Evolutionary conservation across 2,797 vertebrate genomes (phyloP).

Genomic region (Argentina silus): DNA sequence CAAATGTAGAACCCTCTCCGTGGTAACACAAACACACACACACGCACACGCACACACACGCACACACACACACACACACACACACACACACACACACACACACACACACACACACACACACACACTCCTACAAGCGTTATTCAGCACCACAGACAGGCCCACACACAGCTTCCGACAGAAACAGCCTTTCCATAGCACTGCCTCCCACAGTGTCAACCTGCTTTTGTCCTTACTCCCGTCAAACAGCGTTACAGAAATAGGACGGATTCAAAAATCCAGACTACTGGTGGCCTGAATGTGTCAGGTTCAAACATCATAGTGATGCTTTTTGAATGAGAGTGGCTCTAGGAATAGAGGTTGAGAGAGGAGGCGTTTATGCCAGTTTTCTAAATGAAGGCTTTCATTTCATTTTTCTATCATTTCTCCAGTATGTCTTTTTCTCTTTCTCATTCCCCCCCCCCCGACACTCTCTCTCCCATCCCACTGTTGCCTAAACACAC

Average conservation of each 20-base stretch:
- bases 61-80: no score
- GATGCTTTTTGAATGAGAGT: constrained; percentile 54
- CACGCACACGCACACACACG: no score
- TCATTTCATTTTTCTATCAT: constrained; percentile 49
- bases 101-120: no score
- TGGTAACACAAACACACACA: no score
- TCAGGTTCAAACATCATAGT: constrained; percentile 66
- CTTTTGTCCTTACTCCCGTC: constrained; percentile 46
- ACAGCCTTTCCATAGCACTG: constrained; percentile 40
- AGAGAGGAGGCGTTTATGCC: constrained; percentile 51
- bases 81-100: no score
- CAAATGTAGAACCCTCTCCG: no score
- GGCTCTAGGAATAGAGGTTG: constrained; percentile 49
- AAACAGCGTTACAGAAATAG: constrained; percentile 57
- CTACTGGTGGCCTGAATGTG: constrained; percentile 57
- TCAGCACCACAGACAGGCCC: constrained; percentile 31
- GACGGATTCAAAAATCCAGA: constrained; percentile 46
- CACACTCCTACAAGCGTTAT: not conserved
- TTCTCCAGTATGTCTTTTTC: constrained; percentile 18
- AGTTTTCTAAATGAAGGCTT: constrained; percentile 61
- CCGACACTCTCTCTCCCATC: constrained; percentile 20
- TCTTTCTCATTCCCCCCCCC: not conserved
- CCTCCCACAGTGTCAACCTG: constrained; percentile 35
- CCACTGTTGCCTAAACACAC: constrained; percentile 56
- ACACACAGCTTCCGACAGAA: not conserved